A percentile compares a stretch with the other conserved stretches of the same genome.
These are phyloP conservation scores for Callipepla californica DNA, from an alignment of 2,113 vertebrate genomes.

Conservation along the genomic window DNA sequence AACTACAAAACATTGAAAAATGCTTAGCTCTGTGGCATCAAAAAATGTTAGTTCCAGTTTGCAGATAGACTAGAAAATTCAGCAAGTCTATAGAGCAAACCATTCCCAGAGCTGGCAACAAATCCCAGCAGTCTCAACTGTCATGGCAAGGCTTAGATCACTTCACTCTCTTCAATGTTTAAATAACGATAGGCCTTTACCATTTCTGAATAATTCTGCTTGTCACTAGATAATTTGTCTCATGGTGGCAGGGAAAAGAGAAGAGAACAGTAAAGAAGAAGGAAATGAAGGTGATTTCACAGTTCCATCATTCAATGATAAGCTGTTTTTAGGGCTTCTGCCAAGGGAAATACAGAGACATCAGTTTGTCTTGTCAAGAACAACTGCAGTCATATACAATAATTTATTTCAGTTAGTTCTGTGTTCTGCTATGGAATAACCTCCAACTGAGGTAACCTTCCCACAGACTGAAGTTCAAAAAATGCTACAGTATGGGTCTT, in stretches of 20 bases:
- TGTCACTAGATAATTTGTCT: background rate
- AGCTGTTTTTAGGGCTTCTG: background rate
- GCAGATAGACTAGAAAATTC: background rate
- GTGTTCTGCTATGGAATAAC: background rate
- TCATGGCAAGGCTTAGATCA: background rate
- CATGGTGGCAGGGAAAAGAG: background rate
- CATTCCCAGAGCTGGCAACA: constrained; percentile 1
- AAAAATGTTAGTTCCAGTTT: constrained; percentile 7
- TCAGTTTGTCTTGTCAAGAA: background rate
- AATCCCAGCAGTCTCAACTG: constrained; percentile 20
- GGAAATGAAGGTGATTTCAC: background rate
- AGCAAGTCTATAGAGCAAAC: background rate
- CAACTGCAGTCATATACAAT: background rate
- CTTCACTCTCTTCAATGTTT: background rate
- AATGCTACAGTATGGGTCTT: background rate
- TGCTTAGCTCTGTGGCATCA: background rate
- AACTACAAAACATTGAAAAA: constrained; percentile 5
- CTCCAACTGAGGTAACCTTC: background rate
- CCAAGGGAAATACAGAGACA: background rate
- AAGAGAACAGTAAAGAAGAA: background rate
- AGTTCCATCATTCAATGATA: background rate
- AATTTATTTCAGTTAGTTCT: background rate
- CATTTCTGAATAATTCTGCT: constrained; percentile 1
- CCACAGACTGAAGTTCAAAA: background rate
- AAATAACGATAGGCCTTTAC: background rate